Conservation (phyloP, 1,140 invertebrate genomes). For the Ips typographus region DNA sequence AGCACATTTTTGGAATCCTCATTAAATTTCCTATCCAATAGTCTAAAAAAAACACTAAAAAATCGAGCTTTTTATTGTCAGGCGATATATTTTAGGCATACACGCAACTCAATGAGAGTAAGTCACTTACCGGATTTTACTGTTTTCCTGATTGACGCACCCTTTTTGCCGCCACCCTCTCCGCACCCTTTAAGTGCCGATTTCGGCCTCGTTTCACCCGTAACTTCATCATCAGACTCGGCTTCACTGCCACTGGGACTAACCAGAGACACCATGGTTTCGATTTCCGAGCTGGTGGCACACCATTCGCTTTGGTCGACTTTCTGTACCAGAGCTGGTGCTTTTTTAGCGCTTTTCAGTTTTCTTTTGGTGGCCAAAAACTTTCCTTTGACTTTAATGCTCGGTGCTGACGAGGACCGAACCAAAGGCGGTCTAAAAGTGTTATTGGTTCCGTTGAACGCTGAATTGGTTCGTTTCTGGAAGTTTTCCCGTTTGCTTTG, state of each 20-base stretch:
- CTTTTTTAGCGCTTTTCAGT: conserved; percentile 42
- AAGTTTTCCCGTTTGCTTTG: conserved; percentile 46
- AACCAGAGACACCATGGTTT: conserved; percentile 61
- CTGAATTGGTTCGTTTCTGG: conserved; percentile 49
- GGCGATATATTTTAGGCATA: too few relatives aligned
- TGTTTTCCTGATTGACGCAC: conserved; percentile 50
- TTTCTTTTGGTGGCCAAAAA: conserved; percentile 44
- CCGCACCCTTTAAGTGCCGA: conserved; percentile 32
- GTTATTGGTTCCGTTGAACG: conserved; percentile 42
- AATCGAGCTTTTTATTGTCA: too few relatives aligned
- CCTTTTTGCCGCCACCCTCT: conserved; percentile 6
- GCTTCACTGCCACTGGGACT: conserved; percentile 59
- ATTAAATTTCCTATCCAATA: too few relatives aligned
- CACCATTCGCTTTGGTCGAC: conserved; percentile 28
- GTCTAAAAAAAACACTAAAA: too few relatives aligned
- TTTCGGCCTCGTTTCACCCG: conserved; percentile 23
- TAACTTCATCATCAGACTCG: conserved; percentile 47
- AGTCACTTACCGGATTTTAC: conserved; percentile 51
- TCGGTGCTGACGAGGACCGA: conserved; percentile 46
- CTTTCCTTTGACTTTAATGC: conserved; percentile 45
- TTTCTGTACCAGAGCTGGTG: conserved; percentile 7
- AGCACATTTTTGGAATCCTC: too few relatives aligned
- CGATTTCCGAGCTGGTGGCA: conserved; percentile 49
- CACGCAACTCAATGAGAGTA: neutral
- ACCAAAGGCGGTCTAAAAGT: conserved; percentile 42